Evolutionary conservation across 2,113 vertebrate species (phyloP), one percentile per base, ranked within the genome.

Genomic region (Ctenodactylus gundi): DNA sequence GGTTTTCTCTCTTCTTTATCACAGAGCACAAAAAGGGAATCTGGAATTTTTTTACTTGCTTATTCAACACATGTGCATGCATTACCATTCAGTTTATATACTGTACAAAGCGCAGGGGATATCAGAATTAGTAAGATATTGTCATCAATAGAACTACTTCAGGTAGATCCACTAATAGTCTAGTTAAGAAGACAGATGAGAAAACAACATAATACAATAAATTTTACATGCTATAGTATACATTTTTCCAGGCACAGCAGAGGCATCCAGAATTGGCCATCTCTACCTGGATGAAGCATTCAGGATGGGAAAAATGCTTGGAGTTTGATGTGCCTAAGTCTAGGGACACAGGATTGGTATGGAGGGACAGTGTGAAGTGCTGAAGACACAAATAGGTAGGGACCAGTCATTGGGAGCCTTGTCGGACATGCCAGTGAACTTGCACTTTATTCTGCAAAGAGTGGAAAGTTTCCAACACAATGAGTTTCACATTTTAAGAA

Each of bases 61-160:
- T n/a, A 75, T 80, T 94, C 27, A 92, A 27, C 73, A 92, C 39
- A 94, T 77, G 92, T 83, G 15, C 9, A 62, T 87, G 67, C 18
- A 86, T 87, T 91, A 44, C 39, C 62, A 80, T n/a, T 80, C 76
- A 95, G 53, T 80, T n/a, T 93, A 95, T 57, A 7, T 73, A 14
- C 29, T 36, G 20, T 90, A 18, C 36, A 77, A 85, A 91, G 18
- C 76, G 5, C 20, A 85, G 17, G 21, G 68, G 10, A 62, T 88
- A 90, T 55, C 9, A 85, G 51, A 44, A 62, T 90, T 72, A 82
- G 83, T 0, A 86, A 90, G 83, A 85, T 51, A 60, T 14, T 34
- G 18, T 76, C 34, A 58, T 46, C 57, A 64, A n/a, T n/a, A n/a
- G n/a, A n/a, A n/a, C n/a, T n/a, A 29, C 31, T 90, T 84, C 29